These are phyloP conservation scores for Drosophila sordidapex DNA, from an alignment of 2,888 invertebrate genomes.

Conservation along the genomic window DNA sequence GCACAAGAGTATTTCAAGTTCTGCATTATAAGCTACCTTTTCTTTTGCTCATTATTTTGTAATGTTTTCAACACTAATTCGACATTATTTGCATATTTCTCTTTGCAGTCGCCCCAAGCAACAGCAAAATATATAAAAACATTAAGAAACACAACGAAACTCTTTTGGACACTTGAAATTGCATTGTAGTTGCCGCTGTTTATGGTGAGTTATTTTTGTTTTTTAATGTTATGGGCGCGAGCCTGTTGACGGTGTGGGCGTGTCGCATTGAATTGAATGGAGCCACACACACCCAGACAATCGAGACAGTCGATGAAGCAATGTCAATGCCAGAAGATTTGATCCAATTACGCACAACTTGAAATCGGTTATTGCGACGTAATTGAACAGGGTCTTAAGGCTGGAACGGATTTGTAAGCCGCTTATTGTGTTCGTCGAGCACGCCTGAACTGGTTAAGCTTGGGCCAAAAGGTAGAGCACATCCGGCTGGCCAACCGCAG, in stretches of 20 bases:
- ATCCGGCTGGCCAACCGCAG: conserved; percentile 67
- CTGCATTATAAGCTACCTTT: neutral
- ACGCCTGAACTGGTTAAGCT: conserved; percentile 23
- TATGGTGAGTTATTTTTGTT: conserved; percentile 61
- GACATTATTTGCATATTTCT: conserved; percentile 56
- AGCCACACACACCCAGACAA: conserved; percentile 58
- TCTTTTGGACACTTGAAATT: conserved; percentile 37
- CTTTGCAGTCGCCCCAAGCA: conserved; percentile 50
- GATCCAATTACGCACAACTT: conserved; percentile 39
- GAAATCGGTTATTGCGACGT: conserved; percentile 16
- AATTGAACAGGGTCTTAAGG: conserved; percentile 31
- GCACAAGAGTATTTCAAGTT: conserved; percentile 12
- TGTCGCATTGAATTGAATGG: conserved; percentile 48
- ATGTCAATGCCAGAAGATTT: conserved; percentile 69
- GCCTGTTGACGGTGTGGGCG: conserved; percentile 45
- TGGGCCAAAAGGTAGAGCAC: conserved; percentile 15
- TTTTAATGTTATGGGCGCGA: conserved; percentile 14
- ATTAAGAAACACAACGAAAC: conserved; percentile 28
- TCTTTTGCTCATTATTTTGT: conserved; percentile 34
- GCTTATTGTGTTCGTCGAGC: conserved; percentile 35
- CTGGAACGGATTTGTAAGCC: conserved; percentile 46
- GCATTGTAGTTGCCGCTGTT: conserved; percentile 64
- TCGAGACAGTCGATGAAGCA: conserved; percentile 62
- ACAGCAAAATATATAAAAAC: conserved; percentile 1
- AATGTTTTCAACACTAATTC: conserved; percentile 47